Evolutionary conservation across 1,140 invertebrate genomes (phyloP).

Genomic region (Argopecten irradians): DNA sequence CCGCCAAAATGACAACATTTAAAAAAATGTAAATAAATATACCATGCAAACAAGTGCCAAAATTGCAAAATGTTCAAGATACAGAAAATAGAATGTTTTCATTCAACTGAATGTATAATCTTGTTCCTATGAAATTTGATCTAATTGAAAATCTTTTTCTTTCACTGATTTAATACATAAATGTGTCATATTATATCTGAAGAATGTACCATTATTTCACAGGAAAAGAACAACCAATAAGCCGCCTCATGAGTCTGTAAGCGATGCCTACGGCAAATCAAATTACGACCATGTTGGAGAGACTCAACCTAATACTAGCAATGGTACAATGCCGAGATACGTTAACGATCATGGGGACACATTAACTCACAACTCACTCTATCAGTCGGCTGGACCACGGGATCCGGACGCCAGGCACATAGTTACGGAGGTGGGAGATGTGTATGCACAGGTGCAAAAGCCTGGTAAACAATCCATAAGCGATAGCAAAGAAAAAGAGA

Average conservation of each 20-base stretch:
- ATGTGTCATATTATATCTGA: neutral
- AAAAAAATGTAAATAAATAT: too few species aligned
- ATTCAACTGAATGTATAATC: too few species aligned
- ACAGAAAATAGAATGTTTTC: too few species aligned
- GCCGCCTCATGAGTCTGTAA: neutral
- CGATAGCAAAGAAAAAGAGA: neutral
- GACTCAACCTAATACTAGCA: neutral
- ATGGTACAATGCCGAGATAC: neutral
- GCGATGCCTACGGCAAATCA: neutral
- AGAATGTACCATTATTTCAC: neutral
- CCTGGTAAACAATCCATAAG: neutral
- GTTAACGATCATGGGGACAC: neutral
- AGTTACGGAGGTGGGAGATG: neutral
- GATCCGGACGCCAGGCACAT: neutral
- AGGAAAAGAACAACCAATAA: neutral
- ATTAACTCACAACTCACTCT: neutral
- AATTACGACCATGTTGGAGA: neutral
- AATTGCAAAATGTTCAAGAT: too few species aligned
- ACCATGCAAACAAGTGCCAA: too few species aligned
- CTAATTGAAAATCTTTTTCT: too few species aligned
- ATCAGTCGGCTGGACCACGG: neutral
- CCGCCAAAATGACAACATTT: too few species aligned
- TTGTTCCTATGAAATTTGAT: too few species aligned
- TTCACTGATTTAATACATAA: too few species aligned
- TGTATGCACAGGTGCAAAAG: conserved; percentile 6